A percentile compares a stretch with the other conserved stretches of the same genome.
These are phyloP conservation scores for Pomacea maculata DNA, from an alignment of 1,140 invertebrate species.

Conservation along the genomic window DNA sequence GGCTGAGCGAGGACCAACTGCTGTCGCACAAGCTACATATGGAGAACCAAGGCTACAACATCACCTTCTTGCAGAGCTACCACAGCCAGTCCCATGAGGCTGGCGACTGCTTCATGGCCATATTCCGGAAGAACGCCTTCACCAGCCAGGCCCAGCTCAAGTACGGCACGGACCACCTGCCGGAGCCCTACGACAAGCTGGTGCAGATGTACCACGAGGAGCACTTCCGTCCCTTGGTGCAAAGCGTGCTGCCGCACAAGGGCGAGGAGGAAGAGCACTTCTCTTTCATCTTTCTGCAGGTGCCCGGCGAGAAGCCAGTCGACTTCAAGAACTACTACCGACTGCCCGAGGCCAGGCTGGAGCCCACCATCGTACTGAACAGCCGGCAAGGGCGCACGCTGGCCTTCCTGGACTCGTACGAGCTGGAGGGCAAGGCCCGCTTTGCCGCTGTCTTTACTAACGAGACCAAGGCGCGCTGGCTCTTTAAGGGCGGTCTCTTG, in stretches of 20 bases:
- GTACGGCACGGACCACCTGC: slow-evolving; percentile 52
- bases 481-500: slow-evolving; percentile 32
- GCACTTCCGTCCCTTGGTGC: slow-evolving; percentile 49
- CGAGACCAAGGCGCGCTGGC: slow-evolving; percentile 36
- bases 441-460: slow-evolving; percentile 56
- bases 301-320: slow-evolving; percentile 23
- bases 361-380: slow-evolving; percentile 34
- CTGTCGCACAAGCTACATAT: slow-evolving; percentile 45
- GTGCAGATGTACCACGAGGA: slow-evolving; percentile 51
- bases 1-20: slow-evolving; percentile 44
- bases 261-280: slow-evolving; percentile 46
- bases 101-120: slow-evolving; percentile 45
- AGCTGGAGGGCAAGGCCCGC: slow-evolving; percentile 44
- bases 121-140: slow-evolving; percentile 49
- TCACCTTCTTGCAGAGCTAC: slow-evolving; percentile 57
- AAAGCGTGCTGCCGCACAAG: slow-evolving; percentile 45
- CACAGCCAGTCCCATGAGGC: slow-evolving; percentile 44
- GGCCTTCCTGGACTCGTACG: slow-evolving; percentile 51
- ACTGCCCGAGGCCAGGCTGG: slow-evolving; percentile 35
- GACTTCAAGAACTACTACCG: slow-evolving; percentile 49
- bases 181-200: slow-evolving; percentile 52
- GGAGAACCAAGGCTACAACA: slow-evolving; percentile 47
- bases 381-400: slow-evolving; percentile 36
- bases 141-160: slow-evolving; percentile 45
- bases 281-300: slow-evolving; percentile 54